phyloP scores from a whole-genome alignment of 2,113 vertebrate genomes.

The Egretta garzetta region DNA sequence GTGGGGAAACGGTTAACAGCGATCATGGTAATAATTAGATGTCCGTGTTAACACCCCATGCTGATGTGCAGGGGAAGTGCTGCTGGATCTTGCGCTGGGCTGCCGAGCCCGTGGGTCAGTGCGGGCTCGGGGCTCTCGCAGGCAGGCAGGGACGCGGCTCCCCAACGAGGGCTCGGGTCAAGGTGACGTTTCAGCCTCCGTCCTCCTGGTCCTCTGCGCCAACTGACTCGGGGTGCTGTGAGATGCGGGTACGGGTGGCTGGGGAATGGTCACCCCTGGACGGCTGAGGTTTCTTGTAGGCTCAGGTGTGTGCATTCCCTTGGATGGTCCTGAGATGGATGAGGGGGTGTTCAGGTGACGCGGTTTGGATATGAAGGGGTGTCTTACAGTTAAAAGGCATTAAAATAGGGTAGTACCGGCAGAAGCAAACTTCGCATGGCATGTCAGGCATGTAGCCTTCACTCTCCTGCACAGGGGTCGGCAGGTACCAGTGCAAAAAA shows the following conservation, averaged over 20 bases:
- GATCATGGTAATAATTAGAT: neutral
- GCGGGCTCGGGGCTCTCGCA: rapidly evolving
- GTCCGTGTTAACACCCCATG: neutral
- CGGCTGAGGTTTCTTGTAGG: neutral
- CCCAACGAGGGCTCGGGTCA: rapidly evolving
- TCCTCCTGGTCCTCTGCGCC: neutral
- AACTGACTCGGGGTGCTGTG: rapidly evolving
- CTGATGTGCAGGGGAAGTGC: neutral
- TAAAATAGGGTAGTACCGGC: neutral
- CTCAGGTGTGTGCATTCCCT: rapidly evolving
- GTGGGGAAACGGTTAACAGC: neutral
- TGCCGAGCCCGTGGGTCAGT: rapidly evolving
- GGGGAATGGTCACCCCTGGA: neutral
- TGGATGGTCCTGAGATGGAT: rapidly evolving
- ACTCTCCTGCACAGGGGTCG: neutral
- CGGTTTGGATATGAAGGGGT: neutral
- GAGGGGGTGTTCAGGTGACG: neutral
- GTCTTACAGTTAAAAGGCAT: neutral
- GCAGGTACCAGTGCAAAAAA: neutral
- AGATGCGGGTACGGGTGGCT: rapidly evolving
- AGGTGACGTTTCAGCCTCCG: rapidly evolving
- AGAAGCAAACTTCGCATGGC: neutral
- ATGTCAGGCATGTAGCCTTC: neutral
- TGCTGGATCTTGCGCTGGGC: neutral
- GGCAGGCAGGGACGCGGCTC: neutral